A percentile compares a stretch with the other conserved stretches of the same genome.
Evolutionary conservation across 2,797 vertebrate genomes (phyloP).

Genomic region (Danio aesculapii): DNA sequence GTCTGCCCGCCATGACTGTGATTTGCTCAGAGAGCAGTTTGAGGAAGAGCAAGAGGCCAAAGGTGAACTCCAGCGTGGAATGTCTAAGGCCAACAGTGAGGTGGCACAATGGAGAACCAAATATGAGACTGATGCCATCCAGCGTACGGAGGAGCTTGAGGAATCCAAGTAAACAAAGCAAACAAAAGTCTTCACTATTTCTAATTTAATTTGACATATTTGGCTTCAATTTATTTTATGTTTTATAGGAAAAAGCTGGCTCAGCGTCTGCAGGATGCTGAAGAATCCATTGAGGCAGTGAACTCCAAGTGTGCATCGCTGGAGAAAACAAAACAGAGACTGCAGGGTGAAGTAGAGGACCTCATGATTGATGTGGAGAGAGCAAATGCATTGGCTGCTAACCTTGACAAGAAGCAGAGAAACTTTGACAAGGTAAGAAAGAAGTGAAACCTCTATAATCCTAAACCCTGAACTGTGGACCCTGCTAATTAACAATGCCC

Average conservation of each 20-base stretch:
- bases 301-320: conserved; percentile 84
- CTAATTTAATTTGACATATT: background rate
- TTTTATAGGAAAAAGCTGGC: conserved; percentile 81
- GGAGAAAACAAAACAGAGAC: conserved; percentile 85
- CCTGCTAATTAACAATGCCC: too few species aligned
- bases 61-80: background rate
- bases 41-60: too few species aligned
- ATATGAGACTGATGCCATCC: too few species aligned
- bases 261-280: conserved; percentile 81
- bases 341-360: conserved; percentile 84
- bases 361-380: conserved; percentile 83
- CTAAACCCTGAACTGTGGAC: too few species aligned
- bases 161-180: conserved; percentile 68
- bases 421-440: too few species aligned
- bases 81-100: conserved; percentile 87
- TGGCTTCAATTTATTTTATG: background rate
- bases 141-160: conserved; percentile 45
- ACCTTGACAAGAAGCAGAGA: too few species aligned
- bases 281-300: conserved; percentile 81
- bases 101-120: conserved; percentile 77
- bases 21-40: too few species aligned
- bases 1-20: conserved; percentile 73
- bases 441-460: too few species aligned
- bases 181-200: background rate
- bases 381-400: conserved; percentile 73